A percentile compares a stretch with the other conserved stretches of the same genome.
These are phyloP conservation scores for Muraenolepis orangiensis DNA, from an alignment of 2,797 vertebrate species.

Conservation along the genomic window DNA sequence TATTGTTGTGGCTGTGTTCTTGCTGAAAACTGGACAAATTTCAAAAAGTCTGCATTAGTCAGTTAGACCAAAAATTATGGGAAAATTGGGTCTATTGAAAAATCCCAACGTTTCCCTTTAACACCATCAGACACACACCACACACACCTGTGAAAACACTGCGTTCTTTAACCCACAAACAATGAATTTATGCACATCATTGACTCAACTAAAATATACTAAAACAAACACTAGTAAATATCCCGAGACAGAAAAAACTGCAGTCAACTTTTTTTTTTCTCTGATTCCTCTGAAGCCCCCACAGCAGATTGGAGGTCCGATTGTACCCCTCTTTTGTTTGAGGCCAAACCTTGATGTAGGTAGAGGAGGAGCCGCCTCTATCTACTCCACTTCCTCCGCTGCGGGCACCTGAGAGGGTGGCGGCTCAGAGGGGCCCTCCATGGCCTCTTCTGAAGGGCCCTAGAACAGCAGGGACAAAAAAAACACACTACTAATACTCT, in stretches of 20 bases:
- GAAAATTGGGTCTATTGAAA: too few species aligned
- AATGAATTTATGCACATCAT: slow-evolving; percentile 20
- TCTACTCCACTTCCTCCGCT: slow-evolving; percentile 69
- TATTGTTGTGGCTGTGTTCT: too few species aligned
- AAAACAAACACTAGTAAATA: neutral
- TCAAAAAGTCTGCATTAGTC: too few species aligned
- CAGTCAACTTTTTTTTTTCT: slow-evolving; percentile 29
- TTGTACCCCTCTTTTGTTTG: slow-evolving; percentile 46
- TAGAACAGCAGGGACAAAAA: slow-evolving; percentile 37
- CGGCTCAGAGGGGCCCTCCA: slow-evolving; percentile 61
- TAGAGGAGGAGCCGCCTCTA: slow-evolving; percentile 53
- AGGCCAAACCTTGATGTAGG: slow-evolving; percentile 73
- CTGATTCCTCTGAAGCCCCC: slow-evolving; percentile 63
- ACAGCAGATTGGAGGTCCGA: slow-evolving; percentile 53
- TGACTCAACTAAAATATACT: slow-evolving; percentile 16
- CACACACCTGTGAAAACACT: slow-evolving; percentile 19
- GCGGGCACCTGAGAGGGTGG: slow-evolving; percentile 65
- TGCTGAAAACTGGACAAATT: too few species aligned
- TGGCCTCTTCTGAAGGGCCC: slow-evolving; percentile 58
- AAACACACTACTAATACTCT: neutral
- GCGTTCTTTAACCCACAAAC: slow-evolving; percentile 29
- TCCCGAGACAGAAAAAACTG: neutral
- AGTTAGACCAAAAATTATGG: too few species aligned
- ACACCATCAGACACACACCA: neutral
- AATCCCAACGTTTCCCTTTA: too few species aligned